These are phyloP conservation scores for Thalassarche chlororhynchos DNA, from an alignment of 2,113 vertebrate genomes.

Conservation along the genomic window DNA sequence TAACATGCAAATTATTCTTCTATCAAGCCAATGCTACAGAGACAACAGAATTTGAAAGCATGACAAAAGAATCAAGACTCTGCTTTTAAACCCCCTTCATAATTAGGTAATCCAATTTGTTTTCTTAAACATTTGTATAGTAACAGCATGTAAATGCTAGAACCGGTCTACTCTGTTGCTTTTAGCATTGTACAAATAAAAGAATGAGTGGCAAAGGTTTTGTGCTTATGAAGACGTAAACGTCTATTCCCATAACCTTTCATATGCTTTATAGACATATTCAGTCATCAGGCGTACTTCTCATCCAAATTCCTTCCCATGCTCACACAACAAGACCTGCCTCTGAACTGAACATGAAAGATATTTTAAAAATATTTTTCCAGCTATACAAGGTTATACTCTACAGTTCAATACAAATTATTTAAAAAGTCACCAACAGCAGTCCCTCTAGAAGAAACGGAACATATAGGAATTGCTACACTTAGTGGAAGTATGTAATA, in stretches of 20 bases:
- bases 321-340: background rate
- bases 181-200: background rate
- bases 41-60: background rate
- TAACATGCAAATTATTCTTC: conserved; percentile 12
- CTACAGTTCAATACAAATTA: background rate
- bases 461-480: background rate
- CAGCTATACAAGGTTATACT: background rate
- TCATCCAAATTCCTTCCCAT: background rate
- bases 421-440: background rate
- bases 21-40: background rate
- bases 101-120: background rate
- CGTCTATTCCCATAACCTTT: background rate
- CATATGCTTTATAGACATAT: background rate
- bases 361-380: background rate
- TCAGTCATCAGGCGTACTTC: background rate
- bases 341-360: background rate
- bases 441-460: background rate
- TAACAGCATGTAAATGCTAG: background rate
- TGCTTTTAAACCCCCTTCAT: background rate
- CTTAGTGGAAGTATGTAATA: background rate
- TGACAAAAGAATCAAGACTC: background rate
- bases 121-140: background rate
- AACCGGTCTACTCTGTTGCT: background rate
- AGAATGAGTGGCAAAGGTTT: background rate
- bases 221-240: background rate